Percentiles rank a stretch among this genome's conserved stretches.
phyloP scores from a whole-genome alignment of 2,113 vertebrate genomes.

The Pampusana beccarii region DNA sequence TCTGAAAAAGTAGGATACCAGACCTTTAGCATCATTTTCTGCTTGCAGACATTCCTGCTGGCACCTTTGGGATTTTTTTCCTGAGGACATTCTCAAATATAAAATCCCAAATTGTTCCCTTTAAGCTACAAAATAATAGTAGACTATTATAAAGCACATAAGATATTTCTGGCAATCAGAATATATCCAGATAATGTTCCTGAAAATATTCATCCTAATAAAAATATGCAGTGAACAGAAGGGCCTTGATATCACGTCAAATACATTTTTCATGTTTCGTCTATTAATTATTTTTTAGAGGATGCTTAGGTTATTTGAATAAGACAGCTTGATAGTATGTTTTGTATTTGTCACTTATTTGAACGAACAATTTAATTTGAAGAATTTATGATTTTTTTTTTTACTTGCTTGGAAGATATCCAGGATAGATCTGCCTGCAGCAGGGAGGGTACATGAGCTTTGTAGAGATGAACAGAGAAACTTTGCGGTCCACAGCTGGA shows the following conservation, averaged over 20 bases:
- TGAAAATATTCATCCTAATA: neutral
- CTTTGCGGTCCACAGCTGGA: neutral
- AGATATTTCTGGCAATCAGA: neutral
- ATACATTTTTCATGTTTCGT: constrained; percentile 1
- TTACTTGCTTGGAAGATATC: neutral
- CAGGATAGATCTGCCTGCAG: neutral
- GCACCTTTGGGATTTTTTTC: neutral
- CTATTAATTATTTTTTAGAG: constrained; percentile 21
- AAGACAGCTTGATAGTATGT: constrained; percentile 33
- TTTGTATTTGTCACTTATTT: neutral
- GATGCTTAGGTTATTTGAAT: constrained; percentile 38
- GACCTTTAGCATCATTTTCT: neutral
- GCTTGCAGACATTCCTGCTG: neutral
- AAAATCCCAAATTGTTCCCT: neutral
- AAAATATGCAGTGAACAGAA: neutral
- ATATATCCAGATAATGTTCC: neutral
- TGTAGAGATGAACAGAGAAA: neutral
- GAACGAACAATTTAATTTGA: neutral
- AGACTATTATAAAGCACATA: neutral
- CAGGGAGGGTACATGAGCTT: neutral
- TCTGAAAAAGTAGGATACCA: neutral
- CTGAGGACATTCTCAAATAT: neutral
- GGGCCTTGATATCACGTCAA: neutral
- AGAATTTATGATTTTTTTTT: neutral
- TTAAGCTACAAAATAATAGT: neutral